Evolutionary conservation across 2,888 invertebrate species (phyloP), one percentile per base, ranked within the genome.

Genomic region (Tipula vernalis): DNA sequence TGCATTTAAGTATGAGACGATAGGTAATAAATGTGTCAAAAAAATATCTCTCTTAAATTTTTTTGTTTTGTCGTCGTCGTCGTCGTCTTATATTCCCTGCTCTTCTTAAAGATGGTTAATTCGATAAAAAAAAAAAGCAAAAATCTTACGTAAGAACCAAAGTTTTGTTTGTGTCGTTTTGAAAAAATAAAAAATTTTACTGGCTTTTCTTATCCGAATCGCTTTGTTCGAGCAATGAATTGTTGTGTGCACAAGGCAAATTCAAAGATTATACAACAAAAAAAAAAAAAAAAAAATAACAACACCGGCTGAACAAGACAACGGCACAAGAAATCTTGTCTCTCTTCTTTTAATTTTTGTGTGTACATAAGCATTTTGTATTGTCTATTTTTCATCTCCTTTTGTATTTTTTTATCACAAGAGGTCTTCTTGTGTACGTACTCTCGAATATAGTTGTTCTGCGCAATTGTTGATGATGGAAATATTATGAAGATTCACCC

Each of bases 11-110:
- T 71, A 71, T 71, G 71, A 71, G 71, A 71, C 71, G 71, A 71
- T 71, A 71, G 71, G 71, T 71, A 71, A 71, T 71, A 71, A 71
- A 71, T 71, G 71, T 71, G 71, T 71, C 71, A 71, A 71, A 71
- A 71, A 71, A 71, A 71, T 71, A 71, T 71, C 71, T 71, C 71
- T 71, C 71, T 71, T 71, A 71, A 71, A 71, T 71, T 18, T 71
- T 71, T 71, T 28, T 71, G 71, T 28, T 12, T 71, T 71, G 18
- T 71, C 8, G 39, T 39, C 28, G 28, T 28, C 28, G 28, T 28
- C 71, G 28, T 28, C 18, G 28, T 71, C 71, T 28, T 18, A 4
- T 71, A 71, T 71, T 71, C 71, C 71, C 28, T 71, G 71, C 71
- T 28, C 28, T 18, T 71, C 71, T 71, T 71, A 71, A 71, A 71